Evolutionary conservation across 2,888 invertebrate genomes (phyloP), one percentile per base, ranked within the genome.

Genomic region (Clitarchus hookeri): DNA sequence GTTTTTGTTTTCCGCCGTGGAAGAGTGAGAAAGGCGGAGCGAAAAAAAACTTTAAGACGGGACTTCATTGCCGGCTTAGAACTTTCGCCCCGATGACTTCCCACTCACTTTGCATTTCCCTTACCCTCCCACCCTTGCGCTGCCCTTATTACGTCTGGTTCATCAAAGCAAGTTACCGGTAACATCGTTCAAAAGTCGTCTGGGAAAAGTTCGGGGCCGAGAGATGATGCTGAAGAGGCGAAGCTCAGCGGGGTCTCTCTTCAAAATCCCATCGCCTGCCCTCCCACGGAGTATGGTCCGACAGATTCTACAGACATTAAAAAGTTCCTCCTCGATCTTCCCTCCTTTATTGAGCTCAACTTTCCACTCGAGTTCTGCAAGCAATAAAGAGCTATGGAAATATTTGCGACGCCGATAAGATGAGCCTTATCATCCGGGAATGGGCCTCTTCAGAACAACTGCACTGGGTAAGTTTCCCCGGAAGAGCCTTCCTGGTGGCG

Each of bases 341-440:
- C n/a, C n/a, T 16, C 65, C n/a, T 23, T 65, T 65, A 23, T 65
- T 65, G 19, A 4, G 19, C n/a, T 65, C 48, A 48, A 48, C n/a
- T 65, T 65, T 65, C n/a, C 65, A 6, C 23, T n/a, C 65, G 65
- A 65, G 65, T 23, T 65, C 8, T 23, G 19, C n/a, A 65, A 65
- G 23, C 65, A 65, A 65, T 65, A 65, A 65, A 65, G 65, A 65
- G 19, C 65, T 65, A 65, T n/a, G 65, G 65, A 65, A 65, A 65
- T 23, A 65, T n/a, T 65, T 65, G 23, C 65, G 16, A 23, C 65
- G n/a, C 13, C 19, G n/a, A 23, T 65, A 23, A 8, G 1, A 65
- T 65, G 65, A 65, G 1, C n/a, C 65, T 19, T 65, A 48, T 36
- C 36, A 36, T 36, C 4, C 36, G 36, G 36, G 36, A 4, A 36